Percentiles rank a stretch among this genome's conserved stretches.
phyloP scores from a whole-genome alignment of 2,113 vertebrate genomes.

The Calyptommatus sinebrachiatus region DNA sequence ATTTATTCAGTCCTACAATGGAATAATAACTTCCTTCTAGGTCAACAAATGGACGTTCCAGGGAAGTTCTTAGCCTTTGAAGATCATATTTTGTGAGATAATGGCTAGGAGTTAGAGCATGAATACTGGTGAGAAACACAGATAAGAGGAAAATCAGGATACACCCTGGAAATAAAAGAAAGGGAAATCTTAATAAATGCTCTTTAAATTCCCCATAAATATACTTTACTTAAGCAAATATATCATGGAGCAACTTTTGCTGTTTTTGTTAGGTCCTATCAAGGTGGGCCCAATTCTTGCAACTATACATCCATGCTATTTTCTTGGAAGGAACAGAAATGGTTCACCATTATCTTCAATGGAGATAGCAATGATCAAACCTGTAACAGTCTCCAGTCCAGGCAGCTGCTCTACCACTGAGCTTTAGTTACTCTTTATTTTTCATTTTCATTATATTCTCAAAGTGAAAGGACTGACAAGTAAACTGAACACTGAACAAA shows the following conservation, averaged over 20 bases:
- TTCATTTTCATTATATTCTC: not conserved
- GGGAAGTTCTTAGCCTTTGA: slow-evolving; percentile 77
- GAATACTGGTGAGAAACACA: slow-evolving; percentile 64
- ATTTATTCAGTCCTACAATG: slow-evolving; percentile 80
- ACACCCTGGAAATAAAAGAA: slow-evolving; percentile 66
- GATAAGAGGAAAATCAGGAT: slow-evolving; percentile 69
- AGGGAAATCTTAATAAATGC: not conserved
- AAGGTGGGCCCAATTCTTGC: too few species aligned
- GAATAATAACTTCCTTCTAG: slow-evolving; percentile 87
- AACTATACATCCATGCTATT: too few species aligned
- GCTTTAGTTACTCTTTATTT: not conserved
- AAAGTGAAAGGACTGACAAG: not conserved
- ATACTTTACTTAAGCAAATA: not conserved
- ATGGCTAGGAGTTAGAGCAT: slow-evolving; percentile 83
- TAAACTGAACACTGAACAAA: not conserved
- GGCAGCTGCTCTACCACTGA: not conserved
- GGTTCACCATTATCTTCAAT: too few species aligned
- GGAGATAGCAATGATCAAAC: too few species aligned
- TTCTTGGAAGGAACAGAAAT: too few species aligned
- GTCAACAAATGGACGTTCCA: slow-evolving; percentile 80
- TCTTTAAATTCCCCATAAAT: not conserved
- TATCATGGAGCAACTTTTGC: too few species aligned
- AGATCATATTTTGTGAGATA: slow-evolving; percentile 83
- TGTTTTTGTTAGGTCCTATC: too few species aligned
- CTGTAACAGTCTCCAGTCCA: too few species aligned